Percentiles rank a stretch among this genome's conserved stretches.
Evolutionary conservation across 2,797 vertebrate species (phyloP).

Genomic region (Poeciliopsis gracilis): DNA sequence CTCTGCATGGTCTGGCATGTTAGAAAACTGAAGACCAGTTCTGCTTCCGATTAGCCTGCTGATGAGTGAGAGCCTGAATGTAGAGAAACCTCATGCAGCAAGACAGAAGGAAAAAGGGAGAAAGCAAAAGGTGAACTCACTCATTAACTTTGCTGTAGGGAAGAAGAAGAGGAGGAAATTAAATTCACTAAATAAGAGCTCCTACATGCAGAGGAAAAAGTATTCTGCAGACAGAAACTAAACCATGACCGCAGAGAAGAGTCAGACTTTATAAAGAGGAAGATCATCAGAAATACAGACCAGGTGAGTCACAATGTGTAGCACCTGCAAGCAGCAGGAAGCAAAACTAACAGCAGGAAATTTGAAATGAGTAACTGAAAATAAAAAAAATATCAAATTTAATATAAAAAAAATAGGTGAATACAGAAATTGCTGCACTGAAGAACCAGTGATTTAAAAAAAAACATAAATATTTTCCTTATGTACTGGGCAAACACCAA

Average conservation of each 20-base stretch:
- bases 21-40: background rate
- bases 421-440: background rate
- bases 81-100: background rate
- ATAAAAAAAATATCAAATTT: background rate
- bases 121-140: background rate
- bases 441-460: background rate
- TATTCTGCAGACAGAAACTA: background rate
- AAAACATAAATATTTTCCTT: background rate
- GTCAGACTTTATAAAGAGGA: background rate
- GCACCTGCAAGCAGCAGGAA: background rate
- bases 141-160: background rate
- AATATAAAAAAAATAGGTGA: background rate
- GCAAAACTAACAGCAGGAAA: background rate
- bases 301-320: background rate
- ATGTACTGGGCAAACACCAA: background rate
- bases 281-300: background rate
- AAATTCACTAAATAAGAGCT: background rate
- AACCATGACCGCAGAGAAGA: background rate
- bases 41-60: background rate
- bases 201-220: background rate
- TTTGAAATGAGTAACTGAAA: background rate
- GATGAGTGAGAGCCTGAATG: background rate
- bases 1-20: background rate
- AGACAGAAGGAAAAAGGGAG: background rate
- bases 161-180: background rate